Conservation (phyloP, 2,888 invertebrate species). For the Dryomyza anilis region DNA sequence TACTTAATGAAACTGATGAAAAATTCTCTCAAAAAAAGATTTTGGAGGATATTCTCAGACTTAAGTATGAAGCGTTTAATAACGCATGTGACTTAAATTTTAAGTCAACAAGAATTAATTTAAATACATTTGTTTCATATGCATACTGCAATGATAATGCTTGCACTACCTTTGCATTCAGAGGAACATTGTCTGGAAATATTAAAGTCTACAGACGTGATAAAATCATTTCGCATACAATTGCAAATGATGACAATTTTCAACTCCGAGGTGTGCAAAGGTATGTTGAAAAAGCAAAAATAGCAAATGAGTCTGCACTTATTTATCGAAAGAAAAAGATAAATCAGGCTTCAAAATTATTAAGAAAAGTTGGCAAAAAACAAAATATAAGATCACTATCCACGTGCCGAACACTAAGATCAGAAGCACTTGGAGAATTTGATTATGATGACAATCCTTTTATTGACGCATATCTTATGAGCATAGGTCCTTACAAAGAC, state of each 20-base stretch:
- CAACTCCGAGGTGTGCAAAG: background rate
- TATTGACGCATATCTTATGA: background rate
- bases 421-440: background rate
- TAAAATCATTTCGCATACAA: background rate
- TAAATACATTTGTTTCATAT: background rate
- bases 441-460: background rate
- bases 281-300: background rate
- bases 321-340: background rate
- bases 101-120: background rate
- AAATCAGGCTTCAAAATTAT: background rate
- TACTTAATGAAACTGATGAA: background rate
- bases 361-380: background rate
- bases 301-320: background rate
- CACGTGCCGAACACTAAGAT: background rate
- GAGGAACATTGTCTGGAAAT: background rate
- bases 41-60: background rate
- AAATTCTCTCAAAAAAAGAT: background rate
- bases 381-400: background rate
- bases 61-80: background rate
- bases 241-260: background rate
- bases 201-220: background rate
- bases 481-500: background rate
- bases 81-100: constrained; percentile 14
- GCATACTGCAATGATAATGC: constrained; percentile 1
- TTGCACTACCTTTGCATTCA: background rate